phyloP scores from a whole-genome alignment of 2,113 vertebrate species.

The Cathartes aura region DNA sequence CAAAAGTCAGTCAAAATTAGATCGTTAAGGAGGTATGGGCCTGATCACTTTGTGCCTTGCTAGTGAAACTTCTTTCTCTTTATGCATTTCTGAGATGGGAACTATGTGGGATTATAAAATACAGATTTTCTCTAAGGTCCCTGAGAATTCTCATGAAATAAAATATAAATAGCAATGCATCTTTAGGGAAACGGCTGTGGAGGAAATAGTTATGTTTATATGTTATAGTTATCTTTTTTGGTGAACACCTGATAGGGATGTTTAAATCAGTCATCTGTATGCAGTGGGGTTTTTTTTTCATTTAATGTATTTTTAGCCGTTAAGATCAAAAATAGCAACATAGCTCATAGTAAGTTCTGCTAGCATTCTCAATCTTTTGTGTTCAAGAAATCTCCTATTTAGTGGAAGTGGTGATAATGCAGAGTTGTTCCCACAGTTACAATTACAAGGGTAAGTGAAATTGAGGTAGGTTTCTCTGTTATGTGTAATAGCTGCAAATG shows the following conservation, averaged over 20 bases:
- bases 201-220: neutral
- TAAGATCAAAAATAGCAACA: neutral
- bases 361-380: neutral
- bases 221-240: neutral
- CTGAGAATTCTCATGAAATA: neutral
- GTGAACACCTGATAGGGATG: neutral
- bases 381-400: neutral
- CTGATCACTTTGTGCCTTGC: neutral
- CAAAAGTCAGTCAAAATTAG: neutral
- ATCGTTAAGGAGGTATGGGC: neutral
- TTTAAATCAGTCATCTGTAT: neutral
- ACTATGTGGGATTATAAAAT: neutral
- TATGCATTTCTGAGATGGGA: neutral
- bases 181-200: neutral
- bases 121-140: neutral
- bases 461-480: neutral
- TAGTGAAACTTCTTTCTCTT: neutral
- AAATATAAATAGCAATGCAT: neutral
- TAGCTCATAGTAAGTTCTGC: neutral
- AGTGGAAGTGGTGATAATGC: neutral
- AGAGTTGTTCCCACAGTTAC: neutral
- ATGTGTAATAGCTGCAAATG: fast-evolving
- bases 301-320: neutral
- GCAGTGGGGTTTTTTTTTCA: neutral
- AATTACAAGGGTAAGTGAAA: neutral